A percentile compares a stretch with the other conserved stretches of the same genome.
Conservation (phyloP, 2,888 invertebrate genomes). For the Melanophora roralis region DNA sequence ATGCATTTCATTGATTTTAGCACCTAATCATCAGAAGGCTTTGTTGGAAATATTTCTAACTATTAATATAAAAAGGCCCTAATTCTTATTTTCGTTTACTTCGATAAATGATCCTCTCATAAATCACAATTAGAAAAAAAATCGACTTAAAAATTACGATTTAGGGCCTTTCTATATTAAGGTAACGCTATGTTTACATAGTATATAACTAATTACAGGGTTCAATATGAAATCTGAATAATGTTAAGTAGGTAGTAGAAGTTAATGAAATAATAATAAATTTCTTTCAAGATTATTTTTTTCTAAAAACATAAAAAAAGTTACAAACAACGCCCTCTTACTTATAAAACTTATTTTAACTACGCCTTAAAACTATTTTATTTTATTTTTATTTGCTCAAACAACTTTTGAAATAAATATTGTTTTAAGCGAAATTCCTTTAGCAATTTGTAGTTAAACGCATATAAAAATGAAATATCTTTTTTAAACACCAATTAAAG, state of each 20-base stretch:
- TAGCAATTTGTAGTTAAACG: neutral
- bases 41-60: too few relatives aligned
- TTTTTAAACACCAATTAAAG: neutral
- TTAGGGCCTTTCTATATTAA: too few relatives aligned
- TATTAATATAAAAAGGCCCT: too few relatives aligned
- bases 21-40: too few relatives aligned
- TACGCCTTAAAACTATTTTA: neutral
- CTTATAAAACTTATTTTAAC: slow-evolving; percentile 18
- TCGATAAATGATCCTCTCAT: too few relatives aligned
- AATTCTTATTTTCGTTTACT: too few relatives aligned
- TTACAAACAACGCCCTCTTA: slow-evolving; percentile 39
- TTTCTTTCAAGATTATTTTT: neutral
- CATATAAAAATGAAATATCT: neutral
- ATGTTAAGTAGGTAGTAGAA: slow-evolving; percentile 17
- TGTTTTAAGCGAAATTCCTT: neutral
- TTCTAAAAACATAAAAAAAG: neutral
- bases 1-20: too few relatives aligned
- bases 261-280: slow-evolving; percentile 9
- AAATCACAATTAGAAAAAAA: too few relatives aligned
- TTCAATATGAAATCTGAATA: neutral
- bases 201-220: slow-evolving; percentile 39
- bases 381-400: too few relatives aligned
- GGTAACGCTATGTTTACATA: too few relatives aligned
- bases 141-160: too few relatives aligned
- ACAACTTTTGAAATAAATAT: neutral